Base-by-base conservation (phyloP, 2,797 vertebrate genomes). In the Epinephelus awoara region DNA sequence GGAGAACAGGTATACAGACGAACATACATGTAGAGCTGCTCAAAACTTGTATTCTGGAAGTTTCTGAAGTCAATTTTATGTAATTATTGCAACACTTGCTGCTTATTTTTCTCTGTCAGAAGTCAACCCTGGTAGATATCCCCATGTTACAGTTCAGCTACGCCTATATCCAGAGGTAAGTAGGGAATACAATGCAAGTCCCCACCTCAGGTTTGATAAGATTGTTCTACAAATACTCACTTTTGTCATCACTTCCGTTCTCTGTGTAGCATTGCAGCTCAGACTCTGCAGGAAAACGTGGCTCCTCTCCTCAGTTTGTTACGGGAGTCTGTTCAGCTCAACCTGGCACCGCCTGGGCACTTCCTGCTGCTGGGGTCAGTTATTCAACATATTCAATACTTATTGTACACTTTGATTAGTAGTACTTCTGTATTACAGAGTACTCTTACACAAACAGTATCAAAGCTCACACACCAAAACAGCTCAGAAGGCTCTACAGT, bases 281-380 rank as follows among this genome's bases (percentile, higher is more conserved):
- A 95, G 71, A 93, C 92, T 64, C 93, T 99, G 86, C 98, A 98
- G 79, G 97, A 99, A 86, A 98, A 97, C 68, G 90, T 98, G 61
- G 90, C 95, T 38, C 90, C 97, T 0, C 91, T 99, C 61, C 82
- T 99, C 76, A 93, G 87, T 68, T 95, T 99, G 25, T 92, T 99
- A 25, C 96, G 96, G 88, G 98, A 99, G 64, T 99, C 97, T 5
- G 96, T 96, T 63, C 97, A 98, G 90, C 90, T 99, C 79, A 98
- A 97, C 86, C 93, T 99, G 63, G 96, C 97, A 29, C 96, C 98
- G 4, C 98, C 98, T 5, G 98, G 98, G 2, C 94, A 97, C 79
- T 99, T 99, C 81, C 89, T 99, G 68, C 96, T 99, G 34, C 95
- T 99, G 86, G 98, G 98, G 98, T 99, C 88, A 82, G 91, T 93